Evolutionary conservation across 2,888 invertebrate species (phyloP).

Genomic region (Drosophila phalerata): DNA sequence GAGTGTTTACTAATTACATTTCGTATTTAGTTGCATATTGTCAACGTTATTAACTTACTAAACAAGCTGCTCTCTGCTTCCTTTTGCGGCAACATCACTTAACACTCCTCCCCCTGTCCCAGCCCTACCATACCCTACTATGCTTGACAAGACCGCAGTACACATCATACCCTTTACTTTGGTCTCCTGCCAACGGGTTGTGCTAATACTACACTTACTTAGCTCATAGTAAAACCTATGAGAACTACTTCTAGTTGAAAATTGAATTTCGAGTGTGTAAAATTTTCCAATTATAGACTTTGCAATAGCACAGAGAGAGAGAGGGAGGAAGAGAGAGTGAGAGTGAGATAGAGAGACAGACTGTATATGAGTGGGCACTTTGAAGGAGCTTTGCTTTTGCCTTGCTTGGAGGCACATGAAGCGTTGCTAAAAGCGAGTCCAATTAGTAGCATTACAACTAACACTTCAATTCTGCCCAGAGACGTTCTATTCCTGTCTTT

Average conservation of each 20-base stretch:
- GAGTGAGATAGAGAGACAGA: not conserved
- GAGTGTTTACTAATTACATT: conserved; percentile 32
- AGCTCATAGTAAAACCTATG: conserved; percentile 36
- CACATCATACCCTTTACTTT: conserved; percentile 1
- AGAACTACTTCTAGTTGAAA: conserved; percentile 43
- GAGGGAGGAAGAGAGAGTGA: not conserved
- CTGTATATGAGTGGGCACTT: conserved; percentile 43
- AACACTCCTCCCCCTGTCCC: not conserved
- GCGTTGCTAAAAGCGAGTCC: conserved; percentile 80
- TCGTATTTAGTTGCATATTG: conserved; percentile 35
- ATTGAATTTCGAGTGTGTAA: conserved; percentile 79
- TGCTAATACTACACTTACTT: conserved; percentile 49
- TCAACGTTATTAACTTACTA: conserved; percentile 47
- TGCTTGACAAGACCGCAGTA: not conserved
- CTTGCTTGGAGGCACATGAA: conserved; percentile 65
- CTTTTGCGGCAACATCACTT: conserved; percentile 42
- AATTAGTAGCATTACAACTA: conserved; percentile 83
- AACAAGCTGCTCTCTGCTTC: conserved; percentile 19
- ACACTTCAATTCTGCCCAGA: conserved; percentile 78
- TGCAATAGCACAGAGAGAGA: conserved; percentile 23
- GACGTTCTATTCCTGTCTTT: conserved; percentile 1
- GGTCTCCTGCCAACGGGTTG: conserved; percentile 1
- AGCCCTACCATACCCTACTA: not conserved
- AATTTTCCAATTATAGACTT: conserved; percentile 81
- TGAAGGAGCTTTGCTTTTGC: conserved; percentile 60